Percentiles rank a stretch among this genome's conserved stretches.
phyloP scores from a whole-genome alignment of 1,140 invertebrate species.

The Sycophila sp. region DNA sequence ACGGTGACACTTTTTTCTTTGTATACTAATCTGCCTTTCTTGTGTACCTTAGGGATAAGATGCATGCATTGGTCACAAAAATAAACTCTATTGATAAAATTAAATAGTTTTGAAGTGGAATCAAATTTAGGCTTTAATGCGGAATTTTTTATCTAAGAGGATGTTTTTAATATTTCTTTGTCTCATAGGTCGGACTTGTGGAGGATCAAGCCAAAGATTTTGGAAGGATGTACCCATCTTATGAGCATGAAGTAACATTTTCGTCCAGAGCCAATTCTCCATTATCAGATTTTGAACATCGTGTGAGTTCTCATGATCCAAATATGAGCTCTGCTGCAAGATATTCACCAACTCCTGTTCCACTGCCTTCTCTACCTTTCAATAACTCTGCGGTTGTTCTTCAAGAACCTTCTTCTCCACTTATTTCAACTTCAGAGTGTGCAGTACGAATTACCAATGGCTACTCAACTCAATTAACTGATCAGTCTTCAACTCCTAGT shows the following conservation, averaged over 20 bases:
- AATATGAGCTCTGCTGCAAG: slow-evolving; percentile 70
- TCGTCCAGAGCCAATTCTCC: slow-evolving; percentile 61
- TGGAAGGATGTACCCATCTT: slow-evolving; percentile 60
- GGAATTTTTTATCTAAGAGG: too few relatives aligned
- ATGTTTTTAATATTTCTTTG: too few relatives aligned
- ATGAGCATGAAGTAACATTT: slow-evolving; percentile 62
- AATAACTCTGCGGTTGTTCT: slow-evolving; percentile 68
- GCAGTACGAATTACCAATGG: slow-evolving; percentile 52
- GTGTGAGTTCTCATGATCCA: slow-evolving; percentile 70
- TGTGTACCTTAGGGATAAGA: too few relatives aligned
- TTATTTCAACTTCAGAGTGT: slow-evolving; percentile 54
- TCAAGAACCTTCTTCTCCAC: slow-evolving; percentile 59
- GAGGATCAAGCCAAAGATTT: slow-evolving; percentile 63
- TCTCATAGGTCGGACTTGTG: slow-evolving; percentile 70
- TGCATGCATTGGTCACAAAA: too few relatives aligned
- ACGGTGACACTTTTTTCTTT: slow-evolving; percentile 55
- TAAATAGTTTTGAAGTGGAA: too few relatives aligned
- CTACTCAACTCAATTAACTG: slow-evolving; percentile 54
- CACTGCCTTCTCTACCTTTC: slow-evolving; percentile 62
- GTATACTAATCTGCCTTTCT: too few relatives aligned
- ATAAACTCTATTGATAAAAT: too few relatives aligned
- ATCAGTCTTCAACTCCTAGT: slow-evolving; percentile 47
- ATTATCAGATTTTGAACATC: slow-evolving; percentile 67
- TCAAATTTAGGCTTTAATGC: too few relatives aligned
- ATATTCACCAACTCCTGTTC: slow-evolving; percentile 69